These are phyloP conservation scores for Brachypalpus laphriformis DNA, from an alignment of 2,888 invertebrate species.

Conservation along the genomic window DNA sequence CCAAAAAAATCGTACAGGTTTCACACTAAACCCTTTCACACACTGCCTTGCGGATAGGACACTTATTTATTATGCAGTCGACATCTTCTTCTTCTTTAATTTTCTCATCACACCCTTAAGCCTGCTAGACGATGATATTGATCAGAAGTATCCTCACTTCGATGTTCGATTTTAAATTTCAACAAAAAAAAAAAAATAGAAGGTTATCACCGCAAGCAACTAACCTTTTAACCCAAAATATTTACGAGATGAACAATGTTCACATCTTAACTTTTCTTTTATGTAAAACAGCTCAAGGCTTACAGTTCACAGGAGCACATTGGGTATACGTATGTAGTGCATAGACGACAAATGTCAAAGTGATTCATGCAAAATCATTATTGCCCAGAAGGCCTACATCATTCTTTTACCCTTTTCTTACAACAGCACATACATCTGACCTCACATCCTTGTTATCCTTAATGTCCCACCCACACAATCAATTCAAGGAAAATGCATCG, in stretches of 20 bases:
- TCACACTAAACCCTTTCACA: too few relatives aligned
- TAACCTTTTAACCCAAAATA: background rate
- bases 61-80: too few relatives aligned
- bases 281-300: background rate
- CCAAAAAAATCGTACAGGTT: too few relatives aligned
- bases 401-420: background rate
- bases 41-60: too few relatives aligned
- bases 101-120: too few relatives aligned
- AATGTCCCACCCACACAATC: conserved; percentile 25
- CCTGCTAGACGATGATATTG: too few relatives aligned
- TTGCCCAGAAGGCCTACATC: background rate
- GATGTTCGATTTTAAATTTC: too few relatives aligned
- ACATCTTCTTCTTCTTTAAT: too few relatives aligned
- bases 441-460: background rate
- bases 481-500: background rate
- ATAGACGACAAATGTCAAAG: background rate
- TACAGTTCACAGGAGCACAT: background rate
- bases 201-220: background rate
- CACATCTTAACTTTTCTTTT: background rate
- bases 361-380: background rate
- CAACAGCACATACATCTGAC: background rate
- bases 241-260: too few relatives aligned
- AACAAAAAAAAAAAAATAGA: too few relatives aligned
- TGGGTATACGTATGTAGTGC: background rate
- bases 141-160: too few relatives aligned